Evolutionary conservation across 2,888 invertebrate species (phyloP), one percentile per base, ranked within the genome.

Genomic region (Glyphotaelius pellucidus): DNA sequence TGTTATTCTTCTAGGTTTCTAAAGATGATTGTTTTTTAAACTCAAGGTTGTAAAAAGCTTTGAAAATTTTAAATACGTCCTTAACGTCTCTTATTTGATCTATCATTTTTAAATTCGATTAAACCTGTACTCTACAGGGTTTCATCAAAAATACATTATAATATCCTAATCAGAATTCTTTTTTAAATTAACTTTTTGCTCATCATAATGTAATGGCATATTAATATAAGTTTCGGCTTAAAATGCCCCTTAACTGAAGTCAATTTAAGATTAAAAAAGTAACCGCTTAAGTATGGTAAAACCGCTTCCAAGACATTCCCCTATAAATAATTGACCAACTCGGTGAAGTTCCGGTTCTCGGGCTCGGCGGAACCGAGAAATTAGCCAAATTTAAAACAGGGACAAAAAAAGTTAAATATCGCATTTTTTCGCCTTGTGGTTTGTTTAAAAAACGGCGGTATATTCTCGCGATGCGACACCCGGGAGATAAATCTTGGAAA

Each of bases 251-350:
- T 67, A 67, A 67, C 67, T 67, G 67, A 67, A 67, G 25, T 25
- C 25, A 67, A 67, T 67, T 67, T 67, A 67, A 67, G 67, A 67
- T 67, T 67, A 25, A 25, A 67, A 67, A 67, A 67, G 25, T 9
- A 67, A n/a, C 67, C n/a, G 9, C 67, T 67, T 67, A 25, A n/a
- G 67, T 25, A 67, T n/a, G 25, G n/a, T n/a, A n/a, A 67, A 67
- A 67, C n/a, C 67, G 25, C 9, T 67, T 25, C 25, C 67, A 25
- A 67, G 67, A n/a, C 2, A 67, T 25, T 67, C n/a, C 67, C 79
- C 35, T 83, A 83, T 52, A 90, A 81, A 90, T 90, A 81, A 90
- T 90, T 83, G 90, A 83, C 90, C 83, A 90, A 90, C 52, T 90
- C 83, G 14, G 42, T 52, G 47, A 52, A 83, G 90, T 83, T 90